These are phyloP conservation scores for Drosophila nasuta DNA, from an alignment of 1,140 invertebrate species.

Conservation along the genomic window DNA sequence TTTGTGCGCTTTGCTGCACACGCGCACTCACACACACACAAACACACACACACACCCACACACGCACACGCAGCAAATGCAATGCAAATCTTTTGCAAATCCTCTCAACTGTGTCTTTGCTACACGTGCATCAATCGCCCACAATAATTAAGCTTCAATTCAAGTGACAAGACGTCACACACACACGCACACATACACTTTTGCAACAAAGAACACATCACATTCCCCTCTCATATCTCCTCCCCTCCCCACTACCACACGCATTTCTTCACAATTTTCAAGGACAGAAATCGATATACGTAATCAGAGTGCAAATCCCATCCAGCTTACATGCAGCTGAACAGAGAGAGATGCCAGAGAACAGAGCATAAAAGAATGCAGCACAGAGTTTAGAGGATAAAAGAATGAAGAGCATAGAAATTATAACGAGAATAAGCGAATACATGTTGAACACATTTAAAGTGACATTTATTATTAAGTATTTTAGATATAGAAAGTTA, in stretches of 20 bases:
- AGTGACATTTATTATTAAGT: too few relatives aligned
- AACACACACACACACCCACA: background rate
- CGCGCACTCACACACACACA: background rate
- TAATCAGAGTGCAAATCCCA: background rate
- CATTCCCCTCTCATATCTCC: background rate
- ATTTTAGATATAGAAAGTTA: too few relatives aligned
- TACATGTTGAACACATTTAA: too few relatives aligned
- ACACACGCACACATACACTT: background rate
- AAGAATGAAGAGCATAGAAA: too few relatives aligned
- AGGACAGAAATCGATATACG: background rate
- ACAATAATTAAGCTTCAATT: conserved; percentile 22
- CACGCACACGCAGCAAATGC: background rate
- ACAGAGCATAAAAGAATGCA: background rate
- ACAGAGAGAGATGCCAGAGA: background rate
- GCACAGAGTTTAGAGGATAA: background rate
- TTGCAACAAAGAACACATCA: background rate
- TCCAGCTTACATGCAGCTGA: background rate
- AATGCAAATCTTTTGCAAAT: conserved; percentile 22
- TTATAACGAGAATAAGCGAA: too few relatives aligned
- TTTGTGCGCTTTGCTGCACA: background rate
- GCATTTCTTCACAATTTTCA: background rate
- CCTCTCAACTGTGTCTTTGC: background rate
- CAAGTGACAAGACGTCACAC: background rate
- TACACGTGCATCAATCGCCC: background rate
- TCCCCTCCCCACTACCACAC: background rate